These are phyloP conservation scores for Argopecten irradians DNA, from an alignment of 1,140 invertebrate species.

Conservation along the genomic window DNA sequence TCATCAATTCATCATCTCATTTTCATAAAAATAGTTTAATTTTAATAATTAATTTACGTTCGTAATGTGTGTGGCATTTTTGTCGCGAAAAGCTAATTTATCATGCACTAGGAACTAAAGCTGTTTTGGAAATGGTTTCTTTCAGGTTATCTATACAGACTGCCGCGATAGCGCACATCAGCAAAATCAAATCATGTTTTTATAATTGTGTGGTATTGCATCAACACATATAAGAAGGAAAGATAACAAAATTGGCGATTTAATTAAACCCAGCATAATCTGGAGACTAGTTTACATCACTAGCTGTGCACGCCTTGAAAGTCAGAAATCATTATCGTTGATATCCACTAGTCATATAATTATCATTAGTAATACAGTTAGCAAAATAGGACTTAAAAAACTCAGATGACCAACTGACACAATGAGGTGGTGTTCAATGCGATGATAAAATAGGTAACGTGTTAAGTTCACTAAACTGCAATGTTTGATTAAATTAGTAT, in stretches of 20 bases:
- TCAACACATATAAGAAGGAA: background rate
- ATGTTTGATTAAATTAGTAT: too few relatives aligned
- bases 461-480: too few relatives aligned
- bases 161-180: background rate
- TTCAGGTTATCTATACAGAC: background rate
- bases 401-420: too few relatives aligned
- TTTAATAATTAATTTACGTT: background rate
- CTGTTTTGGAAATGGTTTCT: background rate
- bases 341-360: too few relatives aligned
- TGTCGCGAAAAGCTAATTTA: background rate
- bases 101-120: background rate
- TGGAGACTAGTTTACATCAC: too few relatives aligned
- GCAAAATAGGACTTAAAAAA: too few relatives aligned
- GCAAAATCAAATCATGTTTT: background rate
- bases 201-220: background rate
- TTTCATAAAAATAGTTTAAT: background rate
- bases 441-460: too few relatives aligned
- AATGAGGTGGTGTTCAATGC: too few relatives aligned
- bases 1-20: slow-evolving; percentile 18
- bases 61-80: background rate
- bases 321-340: too few relatives aligned
- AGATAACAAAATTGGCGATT: background rate
- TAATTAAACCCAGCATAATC: too few relatives aligned
- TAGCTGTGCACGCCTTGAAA: too few relatives aligned
- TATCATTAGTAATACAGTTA: too few relatives aligned